Evolutionary conservation across 2,797 vertebrate genomes (phyloP).

Genomic region (Pristis pectinata): DNA sequence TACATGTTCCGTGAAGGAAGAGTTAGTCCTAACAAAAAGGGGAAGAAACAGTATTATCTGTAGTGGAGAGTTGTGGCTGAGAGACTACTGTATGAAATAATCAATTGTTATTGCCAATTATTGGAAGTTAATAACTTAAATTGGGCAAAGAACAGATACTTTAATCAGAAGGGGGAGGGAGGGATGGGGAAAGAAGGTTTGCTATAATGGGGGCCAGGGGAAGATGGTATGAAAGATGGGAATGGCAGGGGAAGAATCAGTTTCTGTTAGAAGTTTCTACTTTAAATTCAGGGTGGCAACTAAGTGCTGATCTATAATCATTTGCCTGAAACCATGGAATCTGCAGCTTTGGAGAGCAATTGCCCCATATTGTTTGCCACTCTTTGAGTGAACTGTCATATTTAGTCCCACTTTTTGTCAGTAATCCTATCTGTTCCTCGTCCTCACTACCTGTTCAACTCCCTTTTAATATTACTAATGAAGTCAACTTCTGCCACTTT

Average conservation of each 20-base stretch:
- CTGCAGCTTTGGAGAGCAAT: background rate
- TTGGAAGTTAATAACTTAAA: background rate
- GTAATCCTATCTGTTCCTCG: background rate
- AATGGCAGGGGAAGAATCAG: background rate
- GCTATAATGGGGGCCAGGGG: too few species aligned
- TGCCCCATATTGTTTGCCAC: background rate
- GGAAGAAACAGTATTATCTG: too few species aligned
- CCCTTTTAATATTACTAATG: too few species aligned
- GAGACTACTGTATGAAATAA: too few species aligned
- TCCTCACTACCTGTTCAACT: background rate
- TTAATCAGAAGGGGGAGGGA: too few species aligned
- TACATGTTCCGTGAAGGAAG: too few species aligned
- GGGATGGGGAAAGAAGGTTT: too few species aligned
- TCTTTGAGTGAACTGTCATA: background rate
- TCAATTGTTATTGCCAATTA: background rate
- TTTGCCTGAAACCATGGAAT: background rate
- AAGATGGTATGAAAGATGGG: background rate
- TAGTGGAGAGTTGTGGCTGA: too few species aligned
- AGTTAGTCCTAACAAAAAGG: too few species aligned
- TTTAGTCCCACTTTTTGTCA: background rate
- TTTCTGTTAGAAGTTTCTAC: background rate
- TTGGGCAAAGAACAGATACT: background rate
- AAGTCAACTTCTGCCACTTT: too few species aligned
- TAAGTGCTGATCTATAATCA: background rate
- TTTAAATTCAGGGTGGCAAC: background rate